These are phyloP conservation scores for Drosophila crucigera DNA, from an alignment of 2,888 invertebrate species.

Conservation along the genomic window DNA sequence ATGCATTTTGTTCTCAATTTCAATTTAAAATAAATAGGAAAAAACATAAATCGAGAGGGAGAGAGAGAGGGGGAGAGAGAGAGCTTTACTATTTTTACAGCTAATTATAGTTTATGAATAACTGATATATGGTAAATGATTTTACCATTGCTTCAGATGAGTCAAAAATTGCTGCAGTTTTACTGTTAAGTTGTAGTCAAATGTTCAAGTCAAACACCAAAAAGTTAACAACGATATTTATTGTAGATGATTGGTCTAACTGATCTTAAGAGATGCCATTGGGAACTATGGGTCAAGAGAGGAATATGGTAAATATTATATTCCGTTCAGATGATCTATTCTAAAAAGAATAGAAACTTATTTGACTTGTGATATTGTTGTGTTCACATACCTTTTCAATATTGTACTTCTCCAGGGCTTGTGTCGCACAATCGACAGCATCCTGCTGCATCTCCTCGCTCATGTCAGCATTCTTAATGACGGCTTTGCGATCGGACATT, in stretches of 20 bases:
- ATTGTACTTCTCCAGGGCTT: constrained; percentile 99
- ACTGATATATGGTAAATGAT: neutral
- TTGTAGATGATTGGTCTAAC: too few relatives aligned
- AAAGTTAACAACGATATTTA: neutral
- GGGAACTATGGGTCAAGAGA: neutral
- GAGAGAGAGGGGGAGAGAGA: neutral
- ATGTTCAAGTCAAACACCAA: neutral
- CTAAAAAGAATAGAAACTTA: neutral
- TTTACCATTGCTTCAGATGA: neutral
- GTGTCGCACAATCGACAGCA: constrained; percentile 99
- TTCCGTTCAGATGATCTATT: neutral
- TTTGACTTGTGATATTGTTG: neutral
- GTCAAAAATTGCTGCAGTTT: neutral
- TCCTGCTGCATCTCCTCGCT: constrained; percentile 99
- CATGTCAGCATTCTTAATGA: constrained; percentile 99
- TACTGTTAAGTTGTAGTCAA: neutral
- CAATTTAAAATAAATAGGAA: neutral
- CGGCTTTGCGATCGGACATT: constrained; percentile 99
- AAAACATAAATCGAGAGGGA: neutral
- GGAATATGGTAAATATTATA: neutral
- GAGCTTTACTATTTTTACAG: neutral
- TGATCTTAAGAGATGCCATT: neutral
- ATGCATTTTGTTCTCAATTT: neutral
- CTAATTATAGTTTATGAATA: neutral
- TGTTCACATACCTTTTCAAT: constrained; percentile 93